These are phyloP conservation scores for Perodicticus potto DNA, from an alignment of 2,797 vertebrate genomes.

Conservation along the genomic window DNA sequence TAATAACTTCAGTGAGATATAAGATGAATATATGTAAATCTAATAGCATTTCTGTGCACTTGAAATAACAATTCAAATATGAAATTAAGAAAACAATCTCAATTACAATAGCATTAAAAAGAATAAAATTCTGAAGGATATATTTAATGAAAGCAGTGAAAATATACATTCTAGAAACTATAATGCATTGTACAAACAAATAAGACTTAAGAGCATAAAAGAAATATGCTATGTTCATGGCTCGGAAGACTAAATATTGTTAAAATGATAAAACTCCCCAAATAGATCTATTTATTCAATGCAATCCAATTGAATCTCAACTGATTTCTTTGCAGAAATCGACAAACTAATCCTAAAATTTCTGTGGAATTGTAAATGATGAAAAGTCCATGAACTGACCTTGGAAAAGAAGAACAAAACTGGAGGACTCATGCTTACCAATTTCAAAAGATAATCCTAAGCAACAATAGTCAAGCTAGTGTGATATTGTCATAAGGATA, in stretches of 20 bases:
- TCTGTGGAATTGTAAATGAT: background rate
- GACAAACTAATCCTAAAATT: background rate
- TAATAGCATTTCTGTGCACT: background rate
- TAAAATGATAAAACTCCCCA: background rate
- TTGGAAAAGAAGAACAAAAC: background rate
- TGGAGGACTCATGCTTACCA: background rate
- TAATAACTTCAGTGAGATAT: background rate
- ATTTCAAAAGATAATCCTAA: background rate
- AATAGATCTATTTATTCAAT: background rate
- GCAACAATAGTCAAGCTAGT: background rate
- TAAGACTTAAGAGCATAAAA: background rate
- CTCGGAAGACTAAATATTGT: background rate
- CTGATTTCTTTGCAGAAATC: background rate
- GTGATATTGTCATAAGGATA: background rate
- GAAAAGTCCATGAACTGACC: background rate
- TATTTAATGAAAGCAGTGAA: background rate
- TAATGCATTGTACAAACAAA: background rate
- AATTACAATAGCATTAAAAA: background rate
- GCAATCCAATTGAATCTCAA: background rate
- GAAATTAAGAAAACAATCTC: background rate
- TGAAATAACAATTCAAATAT: background rate
- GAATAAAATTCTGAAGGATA: background rate
- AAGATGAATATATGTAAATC: constrained; percentile 30
- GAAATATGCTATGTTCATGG: background rate
- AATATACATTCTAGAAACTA: background rate